Evolutionary conservation across 2,797 vertebrate genomes (phyloP).

Genomic region (Argya squamiceps): DNA sequence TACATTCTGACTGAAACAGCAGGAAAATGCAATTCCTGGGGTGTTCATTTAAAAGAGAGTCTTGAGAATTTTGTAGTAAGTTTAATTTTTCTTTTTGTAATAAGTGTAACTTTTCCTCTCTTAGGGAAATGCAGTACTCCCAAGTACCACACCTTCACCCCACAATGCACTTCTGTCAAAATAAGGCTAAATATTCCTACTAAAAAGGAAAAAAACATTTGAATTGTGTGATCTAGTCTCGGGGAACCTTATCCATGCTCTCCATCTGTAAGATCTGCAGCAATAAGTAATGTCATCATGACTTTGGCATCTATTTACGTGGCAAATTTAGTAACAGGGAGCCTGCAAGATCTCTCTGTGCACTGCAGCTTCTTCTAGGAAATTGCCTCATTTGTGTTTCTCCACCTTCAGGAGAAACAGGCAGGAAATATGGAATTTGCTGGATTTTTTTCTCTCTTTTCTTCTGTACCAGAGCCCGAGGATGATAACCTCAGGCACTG

Average conservation of each 20-base stretch:
- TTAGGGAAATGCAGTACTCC: neutral
- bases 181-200: neutral
- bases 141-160: neutral
- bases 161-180: neutral
- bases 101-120: neutral
- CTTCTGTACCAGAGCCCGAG: neutral
- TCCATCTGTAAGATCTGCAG: neutral
- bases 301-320: neutral
- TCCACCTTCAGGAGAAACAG: neutral
- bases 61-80: neutral
- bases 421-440: neutral
- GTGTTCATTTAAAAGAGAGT: neutral
- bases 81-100: neutral
- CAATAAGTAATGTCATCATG: neutral
- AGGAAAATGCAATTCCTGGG: neutral
- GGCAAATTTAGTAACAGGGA: neutral
- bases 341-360: neutral
- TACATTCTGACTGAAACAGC: neutral
- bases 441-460: neutral
- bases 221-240: neutral
- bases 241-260: neutral
- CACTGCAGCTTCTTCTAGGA: neutral
- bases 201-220: neutral
- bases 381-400: neutral
- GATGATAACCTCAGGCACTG: neutral